Conservation (phyloP, 2,888 invertebrate genomes). For the Epiblema foenella region DNA sequence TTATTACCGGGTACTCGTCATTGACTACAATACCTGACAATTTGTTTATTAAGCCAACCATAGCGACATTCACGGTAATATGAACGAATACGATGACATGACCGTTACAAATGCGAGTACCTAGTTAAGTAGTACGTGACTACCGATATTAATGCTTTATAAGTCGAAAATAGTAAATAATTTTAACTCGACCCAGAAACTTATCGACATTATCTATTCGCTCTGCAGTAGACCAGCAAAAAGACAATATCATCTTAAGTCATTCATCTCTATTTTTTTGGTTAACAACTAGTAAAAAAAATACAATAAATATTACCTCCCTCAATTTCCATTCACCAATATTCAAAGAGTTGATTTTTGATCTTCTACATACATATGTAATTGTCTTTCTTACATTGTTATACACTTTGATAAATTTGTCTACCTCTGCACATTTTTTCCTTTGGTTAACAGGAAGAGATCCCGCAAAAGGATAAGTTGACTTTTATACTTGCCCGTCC, state of each 20-base stretch:
- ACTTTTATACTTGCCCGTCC: no score
- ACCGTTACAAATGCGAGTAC: conserved; percentile 74
- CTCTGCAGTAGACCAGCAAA: neutral
- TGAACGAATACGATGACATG: conserved; percentile 60
- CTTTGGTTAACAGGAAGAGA: no score
- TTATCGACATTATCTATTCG: neutral
- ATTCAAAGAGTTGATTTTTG: no score
- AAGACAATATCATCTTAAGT: neutral
- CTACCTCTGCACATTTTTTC: no score
- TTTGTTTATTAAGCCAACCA: conserved; percentile 62
- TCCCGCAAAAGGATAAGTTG: no score
- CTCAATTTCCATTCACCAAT: no score
- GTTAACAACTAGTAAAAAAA: neutral
- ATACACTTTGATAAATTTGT: no score
- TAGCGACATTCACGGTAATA: conserved; percentile 68
- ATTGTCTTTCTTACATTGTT: no score
- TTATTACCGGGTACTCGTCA: conserved; percentile 61
- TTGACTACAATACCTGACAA: conserved; percentile 63
- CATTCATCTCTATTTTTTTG: neutral
- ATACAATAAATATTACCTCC: no score
- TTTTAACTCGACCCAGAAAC: neutral
- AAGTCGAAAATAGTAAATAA: neutral
- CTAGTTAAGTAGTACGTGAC: conserved; percentile 73
- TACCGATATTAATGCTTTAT: conserved; percentile 60
- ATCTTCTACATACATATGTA: no score